A percentile compares a stretch with the other conserved stretches of the same genome.
phyloP scores from a whole-genome alignment of 2,888 invertebrate genomes.

The Orgyia antiqua region DNA sequence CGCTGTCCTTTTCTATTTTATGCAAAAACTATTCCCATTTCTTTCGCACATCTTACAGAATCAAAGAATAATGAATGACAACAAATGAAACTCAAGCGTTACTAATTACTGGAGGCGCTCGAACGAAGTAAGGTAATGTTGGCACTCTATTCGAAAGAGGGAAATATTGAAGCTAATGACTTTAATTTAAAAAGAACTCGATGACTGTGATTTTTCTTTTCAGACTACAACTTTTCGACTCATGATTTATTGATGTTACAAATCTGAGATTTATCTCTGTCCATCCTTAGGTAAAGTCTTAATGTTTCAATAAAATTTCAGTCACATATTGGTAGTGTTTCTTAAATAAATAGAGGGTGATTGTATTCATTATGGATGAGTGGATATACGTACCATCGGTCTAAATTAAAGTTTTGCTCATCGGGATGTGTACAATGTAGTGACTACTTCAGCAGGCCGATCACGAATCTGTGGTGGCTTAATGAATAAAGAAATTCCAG shows the following conservation, averaged over 20 bases:
- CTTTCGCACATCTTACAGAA: slow-evolving; percentile 51
- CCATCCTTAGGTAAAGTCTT: slow-evolving; percentile 30
- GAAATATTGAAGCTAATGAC: slow-evolving; percentile 74
- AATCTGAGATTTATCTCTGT: slow-evolving; percentile 30
- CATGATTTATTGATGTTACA: slow-evolving; percentile 64
- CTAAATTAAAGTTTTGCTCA: slow-evolving; percentile 72
- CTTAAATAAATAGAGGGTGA: slow-evolving; percentile 61
- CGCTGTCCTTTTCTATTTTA: slow-evolving; percentile 49
- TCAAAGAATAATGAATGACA: slow-evolving; percentile 76
- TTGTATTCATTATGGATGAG: slow-evolving; percentile 60
- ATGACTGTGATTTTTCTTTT: slow-evolving; percentile 74
- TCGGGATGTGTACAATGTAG: slow-evolving; percentile 56
- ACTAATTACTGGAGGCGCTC: slow-evolving; percentile 73
- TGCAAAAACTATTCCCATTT: slow-evolving; percentile 37
- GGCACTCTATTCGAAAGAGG: slow-evolving; percentile 70
- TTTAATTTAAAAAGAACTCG: slow-evolving; percentile 75
- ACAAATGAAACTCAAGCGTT: slow-evolving; percentile 78
- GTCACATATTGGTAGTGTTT: slow-evolving; percentile 47
- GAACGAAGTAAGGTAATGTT: slow-evolving; percentile 73
- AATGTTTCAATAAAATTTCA: slow-evolving; percentile 53
- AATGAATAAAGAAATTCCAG: slow-evolving; percentile 73
- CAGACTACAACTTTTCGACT: slow-evolving; percentile 47
- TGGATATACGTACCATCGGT: slow-evolving; percentile 55
- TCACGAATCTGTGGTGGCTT: slow-evolving; percentile 59
- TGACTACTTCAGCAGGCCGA: slow-evolving; percentile 55